A percentile compares a stretch with the other conserved stretches of the same genome.
Conservation (phyloP, 2,797 vertebrate genomes). For the Coreius guichenoti region DNA sequence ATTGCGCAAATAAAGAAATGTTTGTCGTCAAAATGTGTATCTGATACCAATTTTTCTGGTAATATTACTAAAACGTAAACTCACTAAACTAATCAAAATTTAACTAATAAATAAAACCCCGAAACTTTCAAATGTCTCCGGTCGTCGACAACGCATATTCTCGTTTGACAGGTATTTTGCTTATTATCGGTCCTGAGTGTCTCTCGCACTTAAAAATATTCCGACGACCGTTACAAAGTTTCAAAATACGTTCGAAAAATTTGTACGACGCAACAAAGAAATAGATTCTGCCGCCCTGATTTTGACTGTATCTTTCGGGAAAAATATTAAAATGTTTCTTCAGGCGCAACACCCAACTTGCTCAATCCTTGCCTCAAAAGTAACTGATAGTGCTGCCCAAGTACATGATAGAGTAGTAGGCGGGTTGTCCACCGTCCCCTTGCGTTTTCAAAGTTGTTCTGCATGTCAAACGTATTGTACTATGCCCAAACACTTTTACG, state of each 20-base stretch:
- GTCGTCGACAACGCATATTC: neutral
- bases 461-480: constrained; percentile 60
- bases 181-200: neutral
- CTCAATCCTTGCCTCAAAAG: constrained; percentile 58
- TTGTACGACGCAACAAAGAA: neutral
- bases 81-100: neutral
- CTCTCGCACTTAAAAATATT: neutral
- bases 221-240: constrained; percentile 9
- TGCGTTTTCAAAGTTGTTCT: constrained; percentile 61
- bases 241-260: neutral
- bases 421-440: constrained; percentile 64
- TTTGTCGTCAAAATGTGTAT: neutral
- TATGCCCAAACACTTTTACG: constrained; percentile 24
- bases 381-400: constrained; percentile 60
- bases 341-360: constrained; percentile 38
- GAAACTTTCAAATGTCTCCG: neutral
- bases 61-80: neutral
- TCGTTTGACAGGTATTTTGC: constrained; percentile 6
- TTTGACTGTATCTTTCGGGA: constrained; percentile 11
- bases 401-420: constrained; percentile 58
- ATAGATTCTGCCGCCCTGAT: neutral
- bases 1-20: constrained; percentile 33
- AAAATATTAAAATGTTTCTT: constrained; percentile 31
- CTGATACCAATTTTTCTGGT: neutral
- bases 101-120: neutral